Evolutionary conservation across 2,113 vertebrate genomes (phyloP), one percentile per base, ranked within the genome.

Genomic region (Collichthys lucidus): DNA sequence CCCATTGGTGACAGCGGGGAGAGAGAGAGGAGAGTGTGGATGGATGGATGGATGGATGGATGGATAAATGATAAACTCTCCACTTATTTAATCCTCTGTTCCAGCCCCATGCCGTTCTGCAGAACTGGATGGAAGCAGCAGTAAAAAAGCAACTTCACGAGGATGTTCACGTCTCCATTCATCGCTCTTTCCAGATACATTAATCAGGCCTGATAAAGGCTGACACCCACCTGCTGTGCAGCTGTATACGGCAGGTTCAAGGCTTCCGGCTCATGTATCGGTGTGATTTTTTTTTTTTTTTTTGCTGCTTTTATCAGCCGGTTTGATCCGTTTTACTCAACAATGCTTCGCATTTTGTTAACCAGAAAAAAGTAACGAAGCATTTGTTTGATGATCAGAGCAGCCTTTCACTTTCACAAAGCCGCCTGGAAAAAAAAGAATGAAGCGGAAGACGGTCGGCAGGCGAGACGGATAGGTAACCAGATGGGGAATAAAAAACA

Each of bases 1-100:
- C 61, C 61, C 31, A 16, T 72, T 17, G 70, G 69, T 29, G 76
- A 76, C 77, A 44, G 78, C 3, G 17, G 78, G 24, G 1, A 22
- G 44, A 40, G 26, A 24, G 71, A n/a, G 31, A 6, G 31, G 31
- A 35, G 31, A 35, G 31, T 6, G 31, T 35, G 31, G 31, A 35
- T 35, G 35, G 35, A 35, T 35, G 35, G 35, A 35, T 35, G 75
- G 84, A n/a, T n/a, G n/a, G n/a, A 84, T 65, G 71, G 78, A 77
- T 59, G 84, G 78, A 82, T 80, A 66, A 78, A 85, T 78, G 59
- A 87, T 81, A 81, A 84, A 88, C 81, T 80, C 71, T 83, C 22
- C 75, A 49, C 57, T 88, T 82, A 80, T 86, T 89, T 83, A 86
- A 84, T 86, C 80, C 80, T 31, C 69, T 67, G 68, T 55, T 57